Evolutionary conservation across 1,140 invertebrate species (phyloP).

Genomic region (Drosophila quadrilineata): DNA sequence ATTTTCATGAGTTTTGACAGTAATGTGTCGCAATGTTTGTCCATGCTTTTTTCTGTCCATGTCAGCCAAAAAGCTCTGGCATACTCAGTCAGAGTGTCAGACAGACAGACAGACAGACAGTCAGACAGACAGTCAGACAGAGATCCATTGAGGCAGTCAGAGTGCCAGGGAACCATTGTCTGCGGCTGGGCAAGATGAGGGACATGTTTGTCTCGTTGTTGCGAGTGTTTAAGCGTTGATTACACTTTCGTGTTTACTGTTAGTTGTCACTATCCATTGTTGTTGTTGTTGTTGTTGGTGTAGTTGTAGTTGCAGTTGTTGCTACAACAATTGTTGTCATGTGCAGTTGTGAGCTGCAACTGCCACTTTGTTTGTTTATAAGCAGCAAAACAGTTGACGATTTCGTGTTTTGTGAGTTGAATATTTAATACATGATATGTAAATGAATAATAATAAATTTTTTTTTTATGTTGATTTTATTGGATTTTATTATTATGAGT

Average conservation of each 20-base stretch:
- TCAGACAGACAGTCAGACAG: background rate
- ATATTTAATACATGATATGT: too few species aligned
- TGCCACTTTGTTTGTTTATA: constrained; percentile 15
- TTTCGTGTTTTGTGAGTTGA: background rate
- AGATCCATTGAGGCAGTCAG: constrained; percentile 3
- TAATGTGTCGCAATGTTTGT: constrained; percentile 79
- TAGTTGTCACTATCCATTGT: constrained; percentile 56
- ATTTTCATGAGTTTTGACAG: constrained; percentile 80
- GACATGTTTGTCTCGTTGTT: constrained; percentile 60
- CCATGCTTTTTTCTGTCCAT: constrained; percentile 52
- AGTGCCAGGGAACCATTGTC: constrained; percentile 31
- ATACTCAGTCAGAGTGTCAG: constrained; percentile 4
- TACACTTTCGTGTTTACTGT: constrained; percentile 75
- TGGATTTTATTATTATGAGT: too few species aligned
- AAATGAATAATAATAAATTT: too few species aligned
- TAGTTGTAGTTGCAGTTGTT: constrained; percentile 19
- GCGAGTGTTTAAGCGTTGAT: constrained; percentile 78
- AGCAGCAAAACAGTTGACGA: background rate
- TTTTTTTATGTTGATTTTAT: too few species aligned
- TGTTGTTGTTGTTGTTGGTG: constrained; percentile 30
- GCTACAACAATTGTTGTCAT: constrained; percentile 12
- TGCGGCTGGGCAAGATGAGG: constrained; percentile 27
- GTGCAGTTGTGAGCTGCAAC: constrained; percentile 12
- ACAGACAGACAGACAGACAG: constrained; percentile 8
- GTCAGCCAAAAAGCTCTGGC: too few species aligned